Base-by-base conservation (phyloP, 2,113 vertebrate genomes). In the Poecilia latipinna region DNA sequence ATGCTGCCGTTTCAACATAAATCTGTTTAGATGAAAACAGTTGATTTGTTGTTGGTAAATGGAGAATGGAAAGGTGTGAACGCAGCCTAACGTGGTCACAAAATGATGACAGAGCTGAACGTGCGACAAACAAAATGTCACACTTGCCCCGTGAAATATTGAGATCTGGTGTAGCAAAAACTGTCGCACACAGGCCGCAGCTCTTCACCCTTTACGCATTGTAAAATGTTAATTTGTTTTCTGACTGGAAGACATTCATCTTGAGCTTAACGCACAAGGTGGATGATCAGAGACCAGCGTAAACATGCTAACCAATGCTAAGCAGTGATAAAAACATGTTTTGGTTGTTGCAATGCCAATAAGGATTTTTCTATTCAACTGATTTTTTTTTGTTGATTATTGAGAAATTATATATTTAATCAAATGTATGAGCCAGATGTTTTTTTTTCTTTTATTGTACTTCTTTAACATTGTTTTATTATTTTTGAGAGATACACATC, bases 61-160 rank as follows among this genome's bases (percentile, higher is more conserved):
- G 15, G 63, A 74, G 78, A 83, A 75, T 12, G 75, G 82, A 71
- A 35, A 3, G 73, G 86, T 79, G 82, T 82, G 80, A 89, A 88
- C 54, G 62, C 69, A 39, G 70, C 73, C 82, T 82, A 84, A 79
- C 77, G 13, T 65, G 13, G 79, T 87, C 87, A 79, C 73, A 84
- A 88, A 90, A 91, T 88, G 86, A 91, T 88, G 86, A 89, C 81
- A 80, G 83, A 82, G 79, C 48, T 37, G 28, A 89, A 82, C 2
- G 80, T 86, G 91, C 89, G 86, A 90, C 80, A 83, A 89, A 90
- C 88, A 89, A 89, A 93, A 90, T 91, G 90, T 93, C 88, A 90
- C 88, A 89, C 74, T 83, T 86, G 88, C 83, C 82, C 83, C 5
- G 80, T 24, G 64, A 90, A 90, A 89, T 69, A 63, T 74, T 74